Conservation (phyloP, 2,797 vertebrate genomes). For the Macropodus opercularis region DNA sequence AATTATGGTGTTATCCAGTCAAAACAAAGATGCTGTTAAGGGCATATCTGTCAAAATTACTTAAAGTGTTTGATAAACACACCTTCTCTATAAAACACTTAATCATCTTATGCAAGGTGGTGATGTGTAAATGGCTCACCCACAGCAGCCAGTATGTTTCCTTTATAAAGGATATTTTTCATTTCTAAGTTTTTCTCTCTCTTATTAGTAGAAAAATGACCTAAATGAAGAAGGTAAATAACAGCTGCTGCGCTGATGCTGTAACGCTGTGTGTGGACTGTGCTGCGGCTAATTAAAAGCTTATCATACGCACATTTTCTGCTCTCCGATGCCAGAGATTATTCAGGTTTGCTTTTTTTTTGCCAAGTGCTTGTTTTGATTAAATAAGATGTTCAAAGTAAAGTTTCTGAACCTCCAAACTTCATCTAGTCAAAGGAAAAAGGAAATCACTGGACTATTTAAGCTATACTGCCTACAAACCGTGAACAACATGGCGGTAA, state of each 20-base stretch:
- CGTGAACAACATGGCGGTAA: background rate
- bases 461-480: background rate
- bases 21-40: conserved; percentile 24
- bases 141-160: background rate
- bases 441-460: background rate
- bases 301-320: conserved; percentile 29
- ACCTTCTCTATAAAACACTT: conserved; percentile 1
- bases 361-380: conserved; percentile 33
- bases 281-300: conserved; percentile 27
- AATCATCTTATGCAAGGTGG: too few species aligned
- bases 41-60: conserved; percentile 9
- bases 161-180: background rate
- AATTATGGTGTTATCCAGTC: conserved; percentile 39
- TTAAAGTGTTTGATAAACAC: conserved; percentile 27
- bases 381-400: conserved; percentile 14
- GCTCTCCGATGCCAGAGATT: conserved; percentile 33
- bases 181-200: conserved; percentile 4
- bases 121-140: background rate
- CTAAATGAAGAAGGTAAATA: conserved; percentile 28
- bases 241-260: background rate
- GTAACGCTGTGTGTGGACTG: conserved; percentile 4
- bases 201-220: conserved; percentile 13
- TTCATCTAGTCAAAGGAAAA: background rate
- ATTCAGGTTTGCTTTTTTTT: conserved; percentile 27
- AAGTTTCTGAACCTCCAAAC: conserved; percentile 1